Evolutionary conservation across 2,797 vertebrate genomes (phyloP), one percentile per base, ranked within the genome.

Genomic region (Brotula barbata): DNA sequence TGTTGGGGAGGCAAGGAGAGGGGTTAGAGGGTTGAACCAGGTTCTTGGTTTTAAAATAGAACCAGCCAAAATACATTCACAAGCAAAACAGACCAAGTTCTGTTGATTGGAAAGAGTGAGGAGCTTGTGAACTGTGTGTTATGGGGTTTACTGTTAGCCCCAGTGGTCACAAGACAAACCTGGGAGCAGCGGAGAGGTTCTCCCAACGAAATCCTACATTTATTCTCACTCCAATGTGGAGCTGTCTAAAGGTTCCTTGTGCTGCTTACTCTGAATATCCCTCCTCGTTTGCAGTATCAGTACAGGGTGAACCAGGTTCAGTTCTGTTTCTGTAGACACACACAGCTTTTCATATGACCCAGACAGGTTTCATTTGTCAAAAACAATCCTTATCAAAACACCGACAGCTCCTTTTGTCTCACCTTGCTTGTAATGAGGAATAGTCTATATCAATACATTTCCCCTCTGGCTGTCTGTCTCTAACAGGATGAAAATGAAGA

Each of bases 71-170:
- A 89, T 87, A 89, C 86, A 88, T 83, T 86, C 78, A 59, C 81
- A 84, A 81, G 86, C 85, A 85, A 90, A 86, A 93, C 92, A 92
- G 91, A 92, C 85, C 61, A 57, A 76, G 88, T 90, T 88, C 89
- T 93, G 91, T 92, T 90, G 89, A 90, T 89, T 86, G 84, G 86
- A 84, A 88, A 92, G 90, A 92, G 90, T 91, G 88, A 90, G 90
- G 85, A 89, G 89, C 89, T 85, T 91, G 92, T 92, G 88, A 89
- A 89, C 83, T 78, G 83, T 78, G 86, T 88, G 89, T 89, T 86
- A 89, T 83, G 80, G 87, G 85, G 86, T 89, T 91, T 86, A 84
- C 85, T 85, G 81, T 88, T 85, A 80, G 85, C 80, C 77, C 82
- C 68, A 65, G 87, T 47, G 87, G 89, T 90, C 69, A 71, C 79